These are phyloP conservation scores for Lymantria dispar DNA, from an alignment of 2,888 invertebrate species.

Conservation along the genomic window DNA sequence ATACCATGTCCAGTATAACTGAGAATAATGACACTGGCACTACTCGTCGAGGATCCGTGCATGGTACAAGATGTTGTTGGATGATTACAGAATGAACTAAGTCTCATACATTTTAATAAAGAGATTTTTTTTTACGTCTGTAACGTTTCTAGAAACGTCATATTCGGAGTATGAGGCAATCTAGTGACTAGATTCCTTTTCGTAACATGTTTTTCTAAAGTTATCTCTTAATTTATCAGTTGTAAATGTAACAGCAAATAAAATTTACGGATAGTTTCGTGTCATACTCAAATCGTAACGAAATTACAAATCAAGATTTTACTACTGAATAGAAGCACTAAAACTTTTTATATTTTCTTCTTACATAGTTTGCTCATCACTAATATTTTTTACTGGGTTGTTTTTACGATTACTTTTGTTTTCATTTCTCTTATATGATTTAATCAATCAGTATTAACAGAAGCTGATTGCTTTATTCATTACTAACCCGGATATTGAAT, in stretches of 20 bases:
- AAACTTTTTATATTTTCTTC: slow-evolving; percentile 4
- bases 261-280: not conserved
- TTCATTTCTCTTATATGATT: slow-evolving; percentile 4
- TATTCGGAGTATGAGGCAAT: too few relatives aligned
- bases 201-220: not conserved
- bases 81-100: too few relatives aligned
- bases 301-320: slow-evolving; percentile 1
- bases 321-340: not conserved
- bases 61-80: too few relatives aligned
- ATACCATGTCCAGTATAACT: too few relatives aligned
- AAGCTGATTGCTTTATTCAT: not conserved
- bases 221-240: not conserved
- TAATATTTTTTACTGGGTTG: not conserved
- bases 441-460: slow-evolving; percentile 2
- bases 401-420: slow-evolving; percentile 2
- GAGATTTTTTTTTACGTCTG: too few relatives aligned
- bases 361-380: slow-evolving; percentile 1
- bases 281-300: slow-evolving; percentile 1
- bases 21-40: too few relatives aligned
- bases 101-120: too few relatives aligned
- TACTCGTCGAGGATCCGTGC: too few relatives aligned
- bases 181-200: too few relatives aligned
- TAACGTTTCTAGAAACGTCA: too few relatives aligned
- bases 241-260: not conserved
- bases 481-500: not conserved